These are phyloP conservation scores for Parelbella ahira DNA, from an alignment of 2,888 invertebrate species.

Conservation along the genomic window DNA sequence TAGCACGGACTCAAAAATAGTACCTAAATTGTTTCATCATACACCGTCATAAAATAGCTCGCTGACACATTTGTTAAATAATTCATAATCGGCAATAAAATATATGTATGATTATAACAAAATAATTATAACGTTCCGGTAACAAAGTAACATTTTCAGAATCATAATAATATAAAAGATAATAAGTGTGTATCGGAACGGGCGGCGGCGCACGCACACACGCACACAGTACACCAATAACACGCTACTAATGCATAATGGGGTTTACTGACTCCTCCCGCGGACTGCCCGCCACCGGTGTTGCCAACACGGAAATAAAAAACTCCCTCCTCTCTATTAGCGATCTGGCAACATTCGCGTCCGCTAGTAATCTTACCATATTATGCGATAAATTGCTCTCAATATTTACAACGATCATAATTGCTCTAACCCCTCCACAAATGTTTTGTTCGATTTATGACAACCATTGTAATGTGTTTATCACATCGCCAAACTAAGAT, in stretches of 20 bases:
- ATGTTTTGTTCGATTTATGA: too few relatives aligned
- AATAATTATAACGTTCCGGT: too few relatives aligned
- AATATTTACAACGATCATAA: constrained; percentile 59
- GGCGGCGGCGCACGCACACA: constrained; percentile 28
- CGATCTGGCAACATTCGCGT: constrained; percentile 11
- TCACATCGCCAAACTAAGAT: constrained; percentile 31
- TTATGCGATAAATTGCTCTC: constrained; percentile 26
- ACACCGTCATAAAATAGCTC: too few relatives aligned
- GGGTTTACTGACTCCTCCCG: constrained; percentile 53
- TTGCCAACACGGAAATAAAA: constrained; percentile 9
- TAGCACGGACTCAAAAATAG: too few relatives aligned
- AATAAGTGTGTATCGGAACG: too few relatives aligned
- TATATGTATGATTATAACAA: too few relatives aligned
- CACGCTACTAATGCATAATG: constrained; percentile 53
- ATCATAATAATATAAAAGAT: too few relatives aligned
- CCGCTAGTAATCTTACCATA: constrained; percentile 21
- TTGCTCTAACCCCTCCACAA: constrained; percentile 40
- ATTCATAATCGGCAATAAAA: too few relatives aligned
- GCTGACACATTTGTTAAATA: too few relatives aligned
- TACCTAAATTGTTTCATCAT: too few relatives aligned
- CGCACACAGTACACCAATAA: constrained; percentile 33
- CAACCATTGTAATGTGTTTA: constrained; percentile 34
- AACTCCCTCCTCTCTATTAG: neutral
- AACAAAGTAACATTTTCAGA: too few relatives aligned
- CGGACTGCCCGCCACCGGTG: constrained; percentile 18